Evolutionary conservation across 2,113 vertebrate species (phyloP), one percentile per base, ranked within the genome.

Genomic region (Cyprinodon variegatus): DNA sequence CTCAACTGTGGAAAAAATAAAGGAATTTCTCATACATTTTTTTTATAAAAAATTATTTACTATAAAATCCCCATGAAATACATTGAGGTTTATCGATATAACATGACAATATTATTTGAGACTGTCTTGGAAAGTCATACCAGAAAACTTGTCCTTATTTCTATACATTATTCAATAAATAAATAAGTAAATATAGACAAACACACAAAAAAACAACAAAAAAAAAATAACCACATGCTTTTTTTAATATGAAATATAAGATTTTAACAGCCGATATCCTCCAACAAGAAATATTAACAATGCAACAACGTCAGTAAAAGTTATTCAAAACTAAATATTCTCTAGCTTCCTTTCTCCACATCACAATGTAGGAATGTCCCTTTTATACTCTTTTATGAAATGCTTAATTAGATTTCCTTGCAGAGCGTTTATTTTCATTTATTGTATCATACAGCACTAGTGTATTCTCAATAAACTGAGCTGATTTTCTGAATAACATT

Each of bases 321-420:
- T n/a, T 80, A 87, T 87, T 79, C 89, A 72, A 73, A 88, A 79
- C 84, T 81, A 87, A 86, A 88, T 84, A 81, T 70, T 63, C 57
- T 75, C 68, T 65, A 72, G 72, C 75, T 86, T 67, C 76, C 70
- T 84, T 70, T 82, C 59, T 70, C 82, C 71, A 89, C 88, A 89
- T 84, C 75, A 91, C 45, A 88, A 89, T 72, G 75, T 81, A 81
- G 78, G 78, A 91, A 89, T 29, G 83, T 93, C 90, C 93, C 91
- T 93, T 92, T 94, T 94, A 95, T 95, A 91, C 90, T 89, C 92
- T 94, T 95, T 95, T 86, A 88, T 71, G 92, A 95, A 94, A 91
- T 89, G 92, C 93, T 94, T 96, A 97, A 96, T 97, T 96, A 95
- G 87, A 95, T 96, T 95, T 96, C 82, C 92, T 90, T 87, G 91